phyloP scores from a whole-genome alignment of 2,113 vertebrate genomes.

The Gadus chalcogrammus region DNA sequence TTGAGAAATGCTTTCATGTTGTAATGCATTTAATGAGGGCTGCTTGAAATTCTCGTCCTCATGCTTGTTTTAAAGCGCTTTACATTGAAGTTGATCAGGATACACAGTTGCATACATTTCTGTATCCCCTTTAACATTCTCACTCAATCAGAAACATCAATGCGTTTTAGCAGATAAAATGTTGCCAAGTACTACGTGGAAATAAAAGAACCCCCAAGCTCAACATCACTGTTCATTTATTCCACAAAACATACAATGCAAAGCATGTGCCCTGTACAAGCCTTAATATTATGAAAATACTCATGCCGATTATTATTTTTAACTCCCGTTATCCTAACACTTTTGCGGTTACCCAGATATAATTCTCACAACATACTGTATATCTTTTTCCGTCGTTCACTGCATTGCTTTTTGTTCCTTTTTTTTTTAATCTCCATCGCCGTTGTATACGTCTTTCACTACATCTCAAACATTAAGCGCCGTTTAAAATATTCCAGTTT shows the following conservation, averaged over 20 bases:
- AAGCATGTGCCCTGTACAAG: slow-evolving; percentile 75
- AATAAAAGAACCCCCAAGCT: slow-evolving; percentile 31
- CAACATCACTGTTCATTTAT: slow-evolving; percentile 70
- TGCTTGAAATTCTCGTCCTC: no score
- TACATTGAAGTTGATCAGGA: neutral
- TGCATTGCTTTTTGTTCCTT: slow-evolving; percentile 48
- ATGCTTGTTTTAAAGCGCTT: neutral
- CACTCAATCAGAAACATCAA: no score
- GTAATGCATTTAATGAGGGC: no score
- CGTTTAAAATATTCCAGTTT: slow-evolving; percentile 63
- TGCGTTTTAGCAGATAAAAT: no score
- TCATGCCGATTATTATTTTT: slow-evolving; percentile 61
- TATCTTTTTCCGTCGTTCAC: slow-evolving; percentile 42
- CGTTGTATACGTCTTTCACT: slow-evolving; percentile 22
- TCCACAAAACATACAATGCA: slow-evolving; percentile 78
- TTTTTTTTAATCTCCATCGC: slow-evolving; percentile 39
- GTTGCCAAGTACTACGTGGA: neutral
- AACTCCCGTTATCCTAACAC: slow-evolving; percentile 40
- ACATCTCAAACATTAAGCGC: slow-evolving; percentile 61
- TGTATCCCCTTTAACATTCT: no score
- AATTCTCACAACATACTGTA: slow-evolving; percentile 25
- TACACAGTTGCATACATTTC: neutral
- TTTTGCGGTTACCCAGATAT: slow-evolving; percentile 49
- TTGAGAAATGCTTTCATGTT: no score
- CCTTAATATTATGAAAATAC: slow-evolving; percentile 73